These are phyloP conservation scores for Riparia riparia DNA, from an alignment of 2,113 vertebrate genomes.

Conservation along the genomic window DNA sequence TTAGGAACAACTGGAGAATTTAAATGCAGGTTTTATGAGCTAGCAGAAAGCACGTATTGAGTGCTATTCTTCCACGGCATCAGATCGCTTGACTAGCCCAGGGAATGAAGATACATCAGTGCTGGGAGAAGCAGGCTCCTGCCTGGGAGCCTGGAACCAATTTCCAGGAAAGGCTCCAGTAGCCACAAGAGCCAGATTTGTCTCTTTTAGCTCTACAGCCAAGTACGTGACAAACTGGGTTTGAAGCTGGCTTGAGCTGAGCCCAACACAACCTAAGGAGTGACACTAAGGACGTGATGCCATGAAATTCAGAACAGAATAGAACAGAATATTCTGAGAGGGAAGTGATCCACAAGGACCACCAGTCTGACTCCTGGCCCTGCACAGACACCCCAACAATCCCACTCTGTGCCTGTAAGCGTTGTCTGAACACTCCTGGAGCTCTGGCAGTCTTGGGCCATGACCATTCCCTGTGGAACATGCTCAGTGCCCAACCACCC, in stretches of 20 bases:
- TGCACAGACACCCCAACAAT: background rate
- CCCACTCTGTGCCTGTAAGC: background rate
- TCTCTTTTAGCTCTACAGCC: background rate
- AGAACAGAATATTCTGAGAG: background rate
- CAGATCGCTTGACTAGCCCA: background rate
- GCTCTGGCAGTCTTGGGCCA: background rate
- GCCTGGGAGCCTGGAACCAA: background rate
- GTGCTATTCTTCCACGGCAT: background rate
- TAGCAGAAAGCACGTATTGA: background rate
- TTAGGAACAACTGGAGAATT: background rate
- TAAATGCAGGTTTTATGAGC: background rate
- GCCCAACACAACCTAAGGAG: background rate
- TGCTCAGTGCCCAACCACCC: accelerated
- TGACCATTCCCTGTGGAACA: background rate
- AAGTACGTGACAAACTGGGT: background rate
- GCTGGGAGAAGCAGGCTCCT: background rate
- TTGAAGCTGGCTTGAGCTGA: background rate
- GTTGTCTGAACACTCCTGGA: background rate
- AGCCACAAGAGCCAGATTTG: background rate
- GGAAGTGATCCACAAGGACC: background rate
- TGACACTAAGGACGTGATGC: background rate
- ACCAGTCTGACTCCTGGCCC: background rate
- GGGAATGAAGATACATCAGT: background rate
- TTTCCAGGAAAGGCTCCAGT: background rate
- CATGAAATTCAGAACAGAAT: background rate